Base-by-base conservation (phyloP, 2,797 vertebrate genomes). In the Pteropus rufus region DNA sequence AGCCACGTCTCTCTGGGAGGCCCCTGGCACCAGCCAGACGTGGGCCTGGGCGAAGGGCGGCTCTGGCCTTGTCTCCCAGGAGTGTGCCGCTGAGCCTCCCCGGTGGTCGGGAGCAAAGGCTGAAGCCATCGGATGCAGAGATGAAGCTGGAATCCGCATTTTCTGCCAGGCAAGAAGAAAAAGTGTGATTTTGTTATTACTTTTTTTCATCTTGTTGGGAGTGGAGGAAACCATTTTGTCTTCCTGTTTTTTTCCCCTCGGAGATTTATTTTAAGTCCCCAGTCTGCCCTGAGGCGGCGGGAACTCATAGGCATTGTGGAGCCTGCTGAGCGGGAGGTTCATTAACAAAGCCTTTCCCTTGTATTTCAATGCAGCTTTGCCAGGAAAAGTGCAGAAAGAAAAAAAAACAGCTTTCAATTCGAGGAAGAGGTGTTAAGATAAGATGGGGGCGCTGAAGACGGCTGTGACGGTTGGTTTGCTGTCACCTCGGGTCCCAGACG, bases 1-100 rank as follows among this genome's bases (percentile, higher is more conserved):
- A 44, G 12, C n/a, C 12, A 0, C 0, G 4, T 34, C 46, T 36
- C 8, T 16, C 2, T 12, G 36, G 18, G 5, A 10, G 24, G 12
- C 3, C 18, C 46, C 46, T 46, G 46, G 46, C 46, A 15, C 12
- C 46, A 14, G 44, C 46, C 46, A 46, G 46, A 14, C 46, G 2
- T 12, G 46, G 46, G 31, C 5, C 21, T 6, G 64, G 62, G 10
- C 60, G 14, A 21, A 0, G 16, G 2, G 23, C 7, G 1, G 34
- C 3, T 10, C 77, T 16, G 21, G 31, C 14, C 15, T 56, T 14
- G 8, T 19, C 26, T 10, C 34, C 52, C 18, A 1, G 19, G 60
- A 5, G 1, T 6, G 41, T 3, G 29, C 60, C 36, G 7, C 5
- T 2, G 46, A 85, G 29, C 21, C n/a, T 34, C 62, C 29, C 39